Base-by-base conservation (phyloP, 2,888 invertebrate genomes). In the Drosophila rubida region DNA sequence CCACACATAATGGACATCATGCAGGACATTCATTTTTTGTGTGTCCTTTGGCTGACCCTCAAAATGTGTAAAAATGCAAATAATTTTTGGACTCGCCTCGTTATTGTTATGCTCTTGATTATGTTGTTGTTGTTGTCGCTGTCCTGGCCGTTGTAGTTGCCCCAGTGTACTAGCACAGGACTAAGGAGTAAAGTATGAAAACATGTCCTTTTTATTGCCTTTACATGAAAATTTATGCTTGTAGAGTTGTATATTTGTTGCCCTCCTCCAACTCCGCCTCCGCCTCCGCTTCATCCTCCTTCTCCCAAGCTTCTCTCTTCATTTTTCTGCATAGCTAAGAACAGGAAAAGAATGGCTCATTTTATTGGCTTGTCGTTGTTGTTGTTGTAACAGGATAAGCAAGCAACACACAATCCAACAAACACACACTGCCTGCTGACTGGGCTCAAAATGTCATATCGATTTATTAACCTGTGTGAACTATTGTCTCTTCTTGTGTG, bases 391-490 rank as follows among this genome's bases (percentile, higher is more conserved):
- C 32, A 32, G 32, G 32, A 32, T 32, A 42, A 35, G 64, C 19
- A 55, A 25, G 49, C 35, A 35, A 63, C 39, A 41, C 42, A 44
- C 27, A 51, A 23, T 45, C 44, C 35, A 51, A 39, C 30, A 4
- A 35, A 60, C 27, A 46, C 32, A 37, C 35, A 11, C 11, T 30
- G 13, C 14, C 6, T 30, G 37, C 54, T 45, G 39, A 50, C 65
- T 35, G 59, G 59, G 68, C 77, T 74, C 74, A 69, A 82, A 80
- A 88, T 88, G 85, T 88, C 85, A 88, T 85, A 85, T 88, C 89
- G 89, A 85, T 85, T 88, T 85, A 85, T 88, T 88, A 85, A 85
- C 85, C 89, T 85, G 87, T 87, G 79, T 89, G 89, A 88, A 89
- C 87, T 88, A 82, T 81, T 76, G 79, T 81, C 32, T 51, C 37